These are phyloP conservation scores for Crossocerus cetratus DNA, from an alignment of 2,888 invertebrate species.

Conservation along the genomic window DNA sequence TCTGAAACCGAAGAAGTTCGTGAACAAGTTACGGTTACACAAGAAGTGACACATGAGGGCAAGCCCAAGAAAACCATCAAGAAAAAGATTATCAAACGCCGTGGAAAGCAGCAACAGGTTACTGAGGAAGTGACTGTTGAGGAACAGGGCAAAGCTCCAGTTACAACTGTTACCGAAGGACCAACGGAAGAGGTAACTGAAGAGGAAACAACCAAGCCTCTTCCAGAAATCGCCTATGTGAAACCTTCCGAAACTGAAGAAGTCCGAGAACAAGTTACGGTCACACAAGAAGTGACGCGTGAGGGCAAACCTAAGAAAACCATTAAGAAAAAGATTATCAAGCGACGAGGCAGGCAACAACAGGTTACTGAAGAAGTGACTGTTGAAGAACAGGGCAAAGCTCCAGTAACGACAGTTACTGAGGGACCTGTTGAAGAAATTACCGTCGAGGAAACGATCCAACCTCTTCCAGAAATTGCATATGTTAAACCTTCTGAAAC, in stretches of 20 bases:
- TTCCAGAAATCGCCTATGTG: constrained; percentile 23
- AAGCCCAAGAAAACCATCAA: constrained; percentile 60
- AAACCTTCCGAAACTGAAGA: constrained; percentile 48
- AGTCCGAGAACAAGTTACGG: constrained; percentile 50
- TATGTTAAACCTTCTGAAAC: constrained; percentile 73
- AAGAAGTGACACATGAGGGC: constrained; percentile 57
- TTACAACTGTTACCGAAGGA: constrained; percentile 9
- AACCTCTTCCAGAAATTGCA: constrained; percentile 57
- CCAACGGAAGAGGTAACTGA: constrained; percentile 74
- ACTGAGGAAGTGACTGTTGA: constrained; percentile 62
- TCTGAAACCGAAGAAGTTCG: constrained; percentile 57
- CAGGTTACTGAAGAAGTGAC: constrained; percentile 32
- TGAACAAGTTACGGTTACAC: constrained; percentile 55
- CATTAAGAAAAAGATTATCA: neutral
- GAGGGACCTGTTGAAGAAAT: constrained; percentile 59
- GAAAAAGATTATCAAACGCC: constrained; percentile 35
- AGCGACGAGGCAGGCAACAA: neutral
- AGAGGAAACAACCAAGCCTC: neutral
- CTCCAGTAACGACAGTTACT: constrained; percentile 69
- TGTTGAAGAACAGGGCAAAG: constrained; percentile 62
- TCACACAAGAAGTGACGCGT: neutral
- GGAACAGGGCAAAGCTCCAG: constrained; percentile 61
- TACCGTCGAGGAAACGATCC: neutral
- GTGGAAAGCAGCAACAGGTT: constrained; percentile 52
- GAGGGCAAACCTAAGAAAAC: neutral